phyloP scores from a whole-genome alignment of 2,797 vertebrate species.

The Molossus molossus region DNA sequence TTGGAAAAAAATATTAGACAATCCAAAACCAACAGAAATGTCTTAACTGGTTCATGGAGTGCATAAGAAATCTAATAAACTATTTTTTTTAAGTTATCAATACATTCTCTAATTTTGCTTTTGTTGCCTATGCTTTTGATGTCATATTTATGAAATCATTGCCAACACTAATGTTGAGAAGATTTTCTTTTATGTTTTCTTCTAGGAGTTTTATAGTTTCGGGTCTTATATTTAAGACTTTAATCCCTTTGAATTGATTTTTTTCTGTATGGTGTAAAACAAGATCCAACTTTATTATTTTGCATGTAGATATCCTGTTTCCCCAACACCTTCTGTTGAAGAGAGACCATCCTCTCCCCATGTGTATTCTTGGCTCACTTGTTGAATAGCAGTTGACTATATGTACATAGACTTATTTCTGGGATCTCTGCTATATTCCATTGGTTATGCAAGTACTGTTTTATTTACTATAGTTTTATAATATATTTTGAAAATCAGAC shows the following conservation, averaged over 20 bases:
- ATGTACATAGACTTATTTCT: neutral
- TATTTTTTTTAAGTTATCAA: neutral
- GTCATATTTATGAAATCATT: neutral
- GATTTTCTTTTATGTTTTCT: neutral
- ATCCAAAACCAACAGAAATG: constrained; percentile 13
- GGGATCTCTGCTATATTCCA: neutral
- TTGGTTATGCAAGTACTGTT: neutral
- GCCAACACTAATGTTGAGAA: neutral
- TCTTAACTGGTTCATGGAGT: neutral
- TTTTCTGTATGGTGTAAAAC: neutral
- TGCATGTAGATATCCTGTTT: neutral
- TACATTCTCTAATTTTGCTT: neutral
- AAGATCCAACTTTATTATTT: neutral
- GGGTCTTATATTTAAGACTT: neutral
- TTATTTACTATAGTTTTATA: neutral
- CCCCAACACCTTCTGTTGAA: neutral
- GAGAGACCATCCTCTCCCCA: neutral
- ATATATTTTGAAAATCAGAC: neutral
- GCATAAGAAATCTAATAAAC: neutral
- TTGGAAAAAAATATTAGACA: neutral
- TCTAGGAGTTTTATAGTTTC: neutral
- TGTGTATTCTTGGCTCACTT: neutral
- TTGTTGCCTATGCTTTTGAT: neutral
- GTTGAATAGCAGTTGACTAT: neutral
- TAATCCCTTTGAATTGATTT: neutral